Conservation (phyloP, 2,113 vertebrate genomes). For the Caranx melampygus region DNA sequence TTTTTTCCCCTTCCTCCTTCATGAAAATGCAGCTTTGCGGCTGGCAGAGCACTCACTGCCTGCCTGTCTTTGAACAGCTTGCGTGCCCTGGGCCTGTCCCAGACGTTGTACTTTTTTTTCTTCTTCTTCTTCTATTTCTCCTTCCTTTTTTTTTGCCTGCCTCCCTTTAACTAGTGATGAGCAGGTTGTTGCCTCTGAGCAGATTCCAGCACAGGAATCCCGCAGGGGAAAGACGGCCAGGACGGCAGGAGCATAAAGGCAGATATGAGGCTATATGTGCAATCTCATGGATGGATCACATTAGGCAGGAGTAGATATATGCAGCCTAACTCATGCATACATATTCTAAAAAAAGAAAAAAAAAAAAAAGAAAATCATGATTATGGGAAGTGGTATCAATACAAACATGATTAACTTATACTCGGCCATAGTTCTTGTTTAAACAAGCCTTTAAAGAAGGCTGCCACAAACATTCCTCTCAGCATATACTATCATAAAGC, state of each 20-base stretch:
- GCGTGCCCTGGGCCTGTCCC: conserved; percentile 82
- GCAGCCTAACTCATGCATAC: conserved; percentile 18
- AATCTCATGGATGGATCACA: conserved; percentile 50
- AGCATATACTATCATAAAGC: conserved; percentile 14
- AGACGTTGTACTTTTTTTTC: conserved; percentile 61
- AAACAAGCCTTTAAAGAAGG: not conserved
- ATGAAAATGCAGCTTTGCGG: conserved; percentile 67
- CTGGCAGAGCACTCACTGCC: conserved; percentile 66
- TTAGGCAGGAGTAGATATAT: conserved; percentile 26
- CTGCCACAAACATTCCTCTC: conserved; percentile 12
- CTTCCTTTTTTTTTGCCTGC: conserved; percentile 26
- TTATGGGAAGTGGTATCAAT: conserved; percentile 17
- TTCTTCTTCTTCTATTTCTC: conserved; percentile 31
- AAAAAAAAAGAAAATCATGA: conserved; percentile 7
- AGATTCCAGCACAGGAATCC: conserved; percentile 69
- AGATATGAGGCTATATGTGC: conserved; percentile 57
- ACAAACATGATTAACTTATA: conserved; percentile 21
- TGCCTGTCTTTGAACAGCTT: conserved; percentile 82
- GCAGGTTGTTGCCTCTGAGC: conserved; percentile 80
- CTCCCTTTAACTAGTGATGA: conserved; percentile 76
- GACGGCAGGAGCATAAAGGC: conserved; percentile 42
- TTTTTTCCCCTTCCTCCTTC: conserved; percentile 47
- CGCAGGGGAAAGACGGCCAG: conserved; percentile 54
- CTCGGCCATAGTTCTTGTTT: conserved; percentile 28
- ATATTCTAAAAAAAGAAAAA: not conserved